Conservation (phyloP, 37 sponge, comb jelly and placozoan genomes). For the Geodia barretti region DNA sequence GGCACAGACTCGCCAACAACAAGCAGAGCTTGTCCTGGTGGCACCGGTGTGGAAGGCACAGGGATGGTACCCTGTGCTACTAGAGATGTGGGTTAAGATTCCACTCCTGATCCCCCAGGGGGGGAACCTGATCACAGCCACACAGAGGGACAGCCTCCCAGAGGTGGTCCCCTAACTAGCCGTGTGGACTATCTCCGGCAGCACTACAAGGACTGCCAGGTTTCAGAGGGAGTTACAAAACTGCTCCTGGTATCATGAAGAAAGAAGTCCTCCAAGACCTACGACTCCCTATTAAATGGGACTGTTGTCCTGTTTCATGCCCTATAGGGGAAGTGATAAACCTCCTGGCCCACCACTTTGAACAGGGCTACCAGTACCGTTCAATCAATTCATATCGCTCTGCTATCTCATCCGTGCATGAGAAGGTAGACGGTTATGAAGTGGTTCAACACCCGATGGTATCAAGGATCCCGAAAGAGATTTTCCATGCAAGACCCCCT, state of each 20-base stretch:
- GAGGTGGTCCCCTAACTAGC: background rate
- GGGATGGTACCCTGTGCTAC: background rate
- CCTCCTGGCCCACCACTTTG: conserved; percentile 16
- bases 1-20: too few relatives aligned
- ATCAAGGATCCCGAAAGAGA: conserved; percentile 18
- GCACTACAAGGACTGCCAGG: background rate
- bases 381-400: too few relatives aligned
- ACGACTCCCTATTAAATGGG: background rate
- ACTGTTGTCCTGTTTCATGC: too few relatives aligned
- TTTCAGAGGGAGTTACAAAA: background rate
- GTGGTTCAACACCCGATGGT: conserved; percentile 52
- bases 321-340: too few relatives aligned
- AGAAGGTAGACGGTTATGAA: conserved; percentile 32
- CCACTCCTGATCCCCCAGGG: background rate
- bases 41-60: background rate
- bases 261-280: background rate
- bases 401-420: too few relatives aligned
- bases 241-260: background rate
- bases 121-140: background rate
- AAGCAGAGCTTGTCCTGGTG: background rate
- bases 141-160: background rate
- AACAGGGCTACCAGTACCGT: conserved; percentile 28
- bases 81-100: background rate
- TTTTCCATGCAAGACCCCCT: conserved; percentile 28
- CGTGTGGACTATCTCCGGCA: background rate